Evolutionary conservation across 2,888 invertebrate genomes (phyloP), one percentile per base, ranked within the genome.

Genomic region (Tetragonula carbonaria): DNA sequence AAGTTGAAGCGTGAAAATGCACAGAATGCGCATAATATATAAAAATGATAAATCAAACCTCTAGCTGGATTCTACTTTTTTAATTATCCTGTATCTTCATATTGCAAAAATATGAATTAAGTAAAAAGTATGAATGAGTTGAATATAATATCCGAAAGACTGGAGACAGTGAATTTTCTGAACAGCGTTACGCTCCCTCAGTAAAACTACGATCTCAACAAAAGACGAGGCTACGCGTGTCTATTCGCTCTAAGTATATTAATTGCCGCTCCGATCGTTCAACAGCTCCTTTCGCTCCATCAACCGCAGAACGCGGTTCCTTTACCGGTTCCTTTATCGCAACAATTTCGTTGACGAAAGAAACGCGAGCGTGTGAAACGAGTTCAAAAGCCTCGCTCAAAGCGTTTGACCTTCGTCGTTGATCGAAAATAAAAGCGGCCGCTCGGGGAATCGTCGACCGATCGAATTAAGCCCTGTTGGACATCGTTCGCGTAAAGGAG

Each of bases 261-360:
- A 77, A 80, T 80, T 76, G 80, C 76, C 80, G 76, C 50, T 28
- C 38, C 16, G 16, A 28, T 45, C n/a, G 28, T 57, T 51, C 28
- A 59, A 51, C 68, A 57, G 28, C 45, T 28, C 50, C 18, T 51
- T 33, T 71, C 23, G 28, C 33, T 50, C 18, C 23, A 33, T 28
- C 59, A 51, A 11, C 33, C 38, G 23, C 53, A 23, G 45, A 63
- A 51, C 66, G 38, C 51, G 23, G 59, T 59, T 14, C 68, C 50
- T 45, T 45, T 23, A 33, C 0, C 45, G 4, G 13, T 1, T 28
- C 28, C 28, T 28, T 28, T 23, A 55, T 8, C 71, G n/a, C 23
- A 45, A 4, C 2, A 38, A 11, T 21, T 21, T 62, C 14, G 18
- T 59, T 21, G 59, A n/a, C 11, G 18, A 14, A 73, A 50, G 14